A percentile compares a stretch with the other conserved stretches of the same genome.
These are phyloP conservation scores for Pogonocherus hispidulus DNA, from an alignment of 2,888 invertebrate species.

Conservation along the genomic window DNA sequence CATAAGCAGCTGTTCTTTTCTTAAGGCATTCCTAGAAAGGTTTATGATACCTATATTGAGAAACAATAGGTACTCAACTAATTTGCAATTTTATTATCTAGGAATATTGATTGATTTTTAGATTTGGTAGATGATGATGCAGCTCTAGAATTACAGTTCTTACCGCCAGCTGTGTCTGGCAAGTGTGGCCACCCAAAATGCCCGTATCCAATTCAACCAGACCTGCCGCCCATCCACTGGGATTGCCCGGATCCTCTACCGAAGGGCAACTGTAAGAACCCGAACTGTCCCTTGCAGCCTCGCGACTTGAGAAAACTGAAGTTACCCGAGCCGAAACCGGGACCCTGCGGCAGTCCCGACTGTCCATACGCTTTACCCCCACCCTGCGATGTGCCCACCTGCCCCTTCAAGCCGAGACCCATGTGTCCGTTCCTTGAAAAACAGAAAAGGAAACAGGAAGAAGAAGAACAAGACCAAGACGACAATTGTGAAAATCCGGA, in stretches of 20 bases:
- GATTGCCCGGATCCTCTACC: conserved; percentile 67
- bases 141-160: conserved; percentile 54
- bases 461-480: conserved; percentile 27
- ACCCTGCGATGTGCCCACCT: conserved; percentile 49
- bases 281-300: conserved; percentile 62
- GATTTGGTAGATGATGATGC: conserved; percentile 60
- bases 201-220: conserved; percentile 54
- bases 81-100: too few species aligned
- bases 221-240: conserved; percentile 66
- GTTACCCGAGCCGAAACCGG: conserved; percentile 54
- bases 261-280: conserved; percentile 63
- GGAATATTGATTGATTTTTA: conserved; percentile 1
- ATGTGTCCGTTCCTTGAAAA: conserved; percentile 42
- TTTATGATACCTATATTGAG: too few species aligned
- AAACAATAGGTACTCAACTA: too few species aligned
- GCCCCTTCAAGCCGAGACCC: conserved; percentile 48
- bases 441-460: conserved; percentile 8
- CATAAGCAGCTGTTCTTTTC: too few species aligned
- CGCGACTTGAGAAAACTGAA: conserved; percentile 56
- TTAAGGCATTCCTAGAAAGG: too few species aligned
- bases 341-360: conserved; percentile 59
- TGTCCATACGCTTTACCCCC: conserved; percentile 62
- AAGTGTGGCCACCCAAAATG: conserved; percentile 62
- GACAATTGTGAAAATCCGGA: conserved; percentile 50
- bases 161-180: conserved; percentile 54